phyloP scores from a whole-genome alignment of 2,797 vertebrate species.

The Thripadectes ignobilis region DNA sequence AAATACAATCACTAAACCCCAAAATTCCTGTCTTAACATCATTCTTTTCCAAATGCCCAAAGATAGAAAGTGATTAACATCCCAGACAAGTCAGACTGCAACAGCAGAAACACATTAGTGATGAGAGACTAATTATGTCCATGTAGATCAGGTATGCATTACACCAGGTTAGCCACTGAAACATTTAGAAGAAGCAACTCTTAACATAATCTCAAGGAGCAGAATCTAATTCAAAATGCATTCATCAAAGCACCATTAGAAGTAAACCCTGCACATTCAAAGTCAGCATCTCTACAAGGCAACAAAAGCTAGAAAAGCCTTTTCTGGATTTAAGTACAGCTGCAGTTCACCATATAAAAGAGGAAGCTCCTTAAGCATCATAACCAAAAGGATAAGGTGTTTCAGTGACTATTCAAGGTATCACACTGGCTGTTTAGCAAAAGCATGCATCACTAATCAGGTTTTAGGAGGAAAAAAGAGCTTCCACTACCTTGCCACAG shows the following conservation, averaged over 20 bases:
- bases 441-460: background rate
- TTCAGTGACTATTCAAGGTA: background rate
- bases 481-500: background rate
- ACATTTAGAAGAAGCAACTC: background rate
- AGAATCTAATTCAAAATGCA: background rate
- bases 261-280: background rate
- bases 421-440: background rate
- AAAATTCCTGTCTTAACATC: background rate
- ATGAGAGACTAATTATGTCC: background rate
- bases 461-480: background rate
- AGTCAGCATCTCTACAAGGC: background rate
- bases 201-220: background rate
- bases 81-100: background rate
- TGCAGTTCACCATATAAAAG: background rate
- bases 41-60: conserved; percentile 1
- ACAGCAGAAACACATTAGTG: background rate
- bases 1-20: background rate
- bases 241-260: background rate
- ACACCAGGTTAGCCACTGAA: background rate
- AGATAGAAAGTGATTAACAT: background rate
- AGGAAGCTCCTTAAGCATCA: background rate
- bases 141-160: background rate
- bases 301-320: background rate
- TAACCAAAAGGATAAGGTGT: background rate
- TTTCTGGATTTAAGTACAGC: background rate